Percentiles rank a stretch among this genome's conserved stretches.
These are phyloP conservation scores for Scleropages formosus DNA, from an alignment of 2,797 vertebrate genomes.

Conservation along the genomic window DNA sequence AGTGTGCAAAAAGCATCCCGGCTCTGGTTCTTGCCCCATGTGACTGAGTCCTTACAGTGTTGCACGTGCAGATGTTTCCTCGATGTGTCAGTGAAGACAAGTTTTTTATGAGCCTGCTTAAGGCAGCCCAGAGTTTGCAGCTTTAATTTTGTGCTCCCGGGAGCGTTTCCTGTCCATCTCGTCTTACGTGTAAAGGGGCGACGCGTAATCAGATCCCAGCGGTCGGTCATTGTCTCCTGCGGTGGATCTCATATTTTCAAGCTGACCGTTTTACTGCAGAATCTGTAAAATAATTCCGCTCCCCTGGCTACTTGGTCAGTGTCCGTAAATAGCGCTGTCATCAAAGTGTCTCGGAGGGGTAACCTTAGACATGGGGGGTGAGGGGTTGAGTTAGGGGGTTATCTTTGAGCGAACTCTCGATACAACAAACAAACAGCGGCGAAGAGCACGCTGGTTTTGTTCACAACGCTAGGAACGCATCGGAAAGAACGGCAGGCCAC, in stretches of 20 bases:
- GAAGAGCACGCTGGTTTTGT: no score
- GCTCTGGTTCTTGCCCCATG: background rate
- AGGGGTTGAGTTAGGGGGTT: background rate
- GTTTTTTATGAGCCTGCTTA: conserved; percentile 30
- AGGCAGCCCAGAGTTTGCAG: conserved; percentile 4
- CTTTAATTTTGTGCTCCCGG: conserved; percentile 35
- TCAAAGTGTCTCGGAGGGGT: conserved; percentile 55
- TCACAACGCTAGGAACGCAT: no score
- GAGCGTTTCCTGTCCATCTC: conserved; percentile 61
- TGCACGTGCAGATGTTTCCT: background rate
- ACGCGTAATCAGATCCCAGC: conserved; percentile 62
- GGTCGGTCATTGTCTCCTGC: conserved; percentile 55
- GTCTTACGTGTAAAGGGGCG: conserved; percentile 51
- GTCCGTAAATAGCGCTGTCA: conserved; percentile 64
- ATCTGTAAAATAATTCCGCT: conserved; percentile 65
- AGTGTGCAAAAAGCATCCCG: background rate
- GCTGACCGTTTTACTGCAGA: conserved; percentile 69
- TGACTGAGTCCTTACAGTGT: background rate
- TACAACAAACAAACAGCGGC: conserved; percentile 9
- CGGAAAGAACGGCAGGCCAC: no score
- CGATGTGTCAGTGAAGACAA: conserved; percentile 20
- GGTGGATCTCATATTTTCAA: conserved; percentile 67
- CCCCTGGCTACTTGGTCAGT: conserved; percentile 43
- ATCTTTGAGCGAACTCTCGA: background rate
- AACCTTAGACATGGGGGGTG: conserved; percentile 46